Evolutionary conservation across 35 echinoderm and acorn worm genomes (phyloP).

Genomic region (Eucidaris tribuloides): DNA sequence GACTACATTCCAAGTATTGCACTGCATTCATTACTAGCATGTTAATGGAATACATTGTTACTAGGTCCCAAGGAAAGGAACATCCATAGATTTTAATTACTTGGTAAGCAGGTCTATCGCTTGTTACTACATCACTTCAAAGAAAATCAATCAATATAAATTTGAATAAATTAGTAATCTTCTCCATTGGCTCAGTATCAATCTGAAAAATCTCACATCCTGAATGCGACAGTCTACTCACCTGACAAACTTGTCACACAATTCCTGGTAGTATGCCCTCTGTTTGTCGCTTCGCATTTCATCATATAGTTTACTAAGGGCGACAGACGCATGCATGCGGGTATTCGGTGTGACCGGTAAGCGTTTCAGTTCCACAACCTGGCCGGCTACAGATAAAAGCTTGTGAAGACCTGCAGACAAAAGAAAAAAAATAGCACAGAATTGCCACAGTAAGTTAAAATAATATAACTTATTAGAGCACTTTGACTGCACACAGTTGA

Average conservation of each 20-base stretch:
- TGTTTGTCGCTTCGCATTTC: slow-evolving; percentile 92
- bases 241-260: slow-evolving; percentile 85
- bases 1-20: too few relatives aligned
- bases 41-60: too few relatives aligned
- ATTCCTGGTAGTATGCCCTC: slow-evolving; percentile 71
- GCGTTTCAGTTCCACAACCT: slow-evolving; percentile 76
- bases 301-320: slow-evolving; percentile 75
- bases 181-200: neutral
- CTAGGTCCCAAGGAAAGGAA: too few relatives aligned
- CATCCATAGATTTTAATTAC: too few relatives aligned
- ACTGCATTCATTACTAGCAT: too few relatives aligned
- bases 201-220: neutral
- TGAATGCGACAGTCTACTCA: too few relatives aligned
- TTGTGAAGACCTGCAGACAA: slow-evolving; percentile 89
- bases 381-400: slow-evolving; percentile 70
- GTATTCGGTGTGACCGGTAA: slow-evolving; percentile 69
- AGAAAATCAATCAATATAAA: neutral
- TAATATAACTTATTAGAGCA: too few relatives aligned
- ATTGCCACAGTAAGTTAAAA: too few relatives aligned
- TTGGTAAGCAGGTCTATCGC: neutral
- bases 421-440: too few relatives aligned
- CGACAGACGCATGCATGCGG: slow-evolving; percentile 85
- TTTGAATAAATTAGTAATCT: neutral
- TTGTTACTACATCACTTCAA: neutral
- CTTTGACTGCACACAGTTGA: too few relatives aligned